phyloP scores from a whole-genome alignment of 2,888 invertebrate species.

The Spisula solida region DNA sequence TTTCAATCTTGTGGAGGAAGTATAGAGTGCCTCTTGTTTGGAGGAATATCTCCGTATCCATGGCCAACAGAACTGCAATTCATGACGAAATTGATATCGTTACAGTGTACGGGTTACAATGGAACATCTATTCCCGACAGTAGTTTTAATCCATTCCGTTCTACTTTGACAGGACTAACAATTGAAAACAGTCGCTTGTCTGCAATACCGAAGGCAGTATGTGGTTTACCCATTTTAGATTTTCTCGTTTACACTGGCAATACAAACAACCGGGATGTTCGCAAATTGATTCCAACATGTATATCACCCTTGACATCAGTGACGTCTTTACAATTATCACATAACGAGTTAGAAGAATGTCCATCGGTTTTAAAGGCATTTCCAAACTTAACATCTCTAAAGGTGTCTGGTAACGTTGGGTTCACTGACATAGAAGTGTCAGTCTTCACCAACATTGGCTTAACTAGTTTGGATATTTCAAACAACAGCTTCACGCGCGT shows the following conservation, averaged over 20 bases:
- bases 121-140: neutral
- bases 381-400: neutral
- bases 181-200: neutral
- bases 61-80: constrained; percentile 1
- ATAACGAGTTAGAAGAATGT: neutral
- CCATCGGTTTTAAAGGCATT: neutral
- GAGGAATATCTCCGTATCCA: neutral
- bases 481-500: neutral
- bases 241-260: constrained; percentile 1
- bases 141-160: neutral
- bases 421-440: neutral
- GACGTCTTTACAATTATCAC: neutral
- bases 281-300: neutral
- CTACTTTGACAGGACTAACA: constrained; percentile 9
- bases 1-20: neutral
- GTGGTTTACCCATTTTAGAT: neutral
- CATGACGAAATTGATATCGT: constrained; percentile 1
- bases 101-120: neutral
- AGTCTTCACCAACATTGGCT: neutral
- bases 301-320: neutral
- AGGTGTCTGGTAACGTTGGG: neutral
- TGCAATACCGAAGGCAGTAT: neutral
- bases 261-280: neutral
- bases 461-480: neutral
- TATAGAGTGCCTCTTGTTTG: constrained; percentile 2